phyloP scores from a whole-genome alignment of 2,113 vertebrate genomes.

The Crotalus tigris region DNA sequence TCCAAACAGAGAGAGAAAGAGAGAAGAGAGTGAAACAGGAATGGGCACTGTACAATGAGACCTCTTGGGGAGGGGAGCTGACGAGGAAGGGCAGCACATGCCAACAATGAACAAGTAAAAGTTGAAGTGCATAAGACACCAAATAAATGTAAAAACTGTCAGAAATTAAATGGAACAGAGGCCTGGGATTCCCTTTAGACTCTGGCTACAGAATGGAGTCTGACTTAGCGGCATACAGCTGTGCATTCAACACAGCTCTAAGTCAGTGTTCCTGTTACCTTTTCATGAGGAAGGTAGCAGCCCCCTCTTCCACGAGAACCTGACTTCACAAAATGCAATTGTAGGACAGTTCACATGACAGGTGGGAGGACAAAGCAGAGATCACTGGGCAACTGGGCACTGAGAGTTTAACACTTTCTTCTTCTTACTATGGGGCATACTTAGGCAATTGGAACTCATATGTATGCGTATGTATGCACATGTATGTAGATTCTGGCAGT shows the following conservation, averaged over 20 bases:
- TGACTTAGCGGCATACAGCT: not conserved
- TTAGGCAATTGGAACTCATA: conserved; percentile 30
- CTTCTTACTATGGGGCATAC: conserved; percentile 31
- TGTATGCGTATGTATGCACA: conserved; percentile 12
- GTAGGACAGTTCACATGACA: conserved; percentile 35
- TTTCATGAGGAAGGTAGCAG: conserved; percentile 15
- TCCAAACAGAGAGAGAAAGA: conserved; percentile 81
- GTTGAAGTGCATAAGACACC: conserved; percentile 75
- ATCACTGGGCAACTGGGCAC: conserved; percentile 53
- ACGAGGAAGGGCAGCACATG: conserved; percentile 80
- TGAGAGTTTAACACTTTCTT: conserved; percentile 40
- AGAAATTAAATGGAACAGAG: conserved; percentile 72
- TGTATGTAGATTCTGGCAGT: not conserved
- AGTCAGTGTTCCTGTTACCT: not conserved
- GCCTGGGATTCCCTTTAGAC: conserved; percentile 61
- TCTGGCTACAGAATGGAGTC: not conserved
- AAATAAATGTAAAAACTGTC: conserved; percentile 72
- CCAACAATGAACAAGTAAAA: conserved; percentile 77
- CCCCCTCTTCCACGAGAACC: conserved; percentile 44
- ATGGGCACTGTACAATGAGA: conserved; percentile 75
- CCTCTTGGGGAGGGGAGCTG: conserved; percentile 67
- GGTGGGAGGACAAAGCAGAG: conserved; percentile 44
- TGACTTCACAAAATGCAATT: not conserved
- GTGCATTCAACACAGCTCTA: not conserved
- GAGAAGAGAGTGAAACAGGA: conserved; percentile 52